phyloP scores from a whole-genome alignment of 2,888 invertebrate genomes.

The Polydrusus tereticollis region DNA sequence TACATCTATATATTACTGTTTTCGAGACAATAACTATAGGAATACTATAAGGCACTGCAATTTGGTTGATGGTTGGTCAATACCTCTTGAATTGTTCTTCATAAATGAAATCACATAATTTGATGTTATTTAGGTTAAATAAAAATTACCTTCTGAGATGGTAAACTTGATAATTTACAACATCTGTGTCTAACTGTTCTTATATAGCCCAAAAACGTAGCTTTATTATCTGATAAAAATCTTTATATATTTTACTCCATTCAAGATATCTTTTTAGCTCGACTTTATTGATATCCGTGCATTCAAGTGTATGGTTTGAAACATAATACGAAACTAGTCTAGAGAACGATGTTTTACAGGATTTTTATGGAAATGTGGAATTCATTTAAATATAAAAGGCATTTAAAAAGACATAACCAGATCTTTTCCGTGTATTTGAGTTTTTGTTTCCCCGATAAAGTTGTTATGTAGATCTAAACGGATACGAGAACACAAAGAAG shows the following conservation, averaged over 20 bases:
- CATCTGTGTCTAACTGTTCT: too few species aligned
- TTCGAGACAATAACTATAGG: too few species aligned
- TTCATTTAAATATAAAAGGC: conserved; percentile 42
- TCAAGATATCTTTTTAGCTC: neutral
- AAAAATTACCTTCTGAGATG: too few species aligned
- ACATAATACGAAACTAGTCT: conserved; percentile 23
- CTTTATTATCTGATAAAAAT: neutral
- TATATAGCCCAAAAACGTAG: too few species aligned
- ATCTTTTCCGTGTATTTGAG: conserved; percentile 35
- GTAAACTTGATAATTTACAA: too few species aligned
- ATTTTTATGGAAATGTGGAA: conserved; percentile 37
- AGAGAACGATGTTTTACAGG: conserved; percentile 21
- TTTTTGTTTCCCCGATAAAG: conserved; percentile 46
- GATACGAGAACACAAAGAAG: conserved; percentile 25
- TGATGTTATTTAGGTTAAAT: too few species aligned
- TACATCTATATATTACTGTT: too few species aligned
- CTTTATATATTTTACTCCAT: neutral
- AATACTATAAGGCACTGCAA: too few species aligned
- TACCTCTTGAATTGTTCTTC: too few species aligned
- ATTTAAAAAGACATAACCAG: conserved; percentile 41
- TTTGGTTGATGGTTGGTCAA: too few species aligned
- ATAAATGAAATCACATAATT: too few species aligned
- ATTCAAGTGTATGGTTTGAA: conserved; percentile 25
- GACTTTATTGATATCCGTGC: neutral
- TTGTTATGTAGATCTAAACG: conserved; percentile 44